Percentiles rank a stretch among this genome's conserved stretches.
Evolutionary conservation across 2,113 vertebrate genomes (phyloP).

Genomic region (Malurus cyaneus): DNA sequence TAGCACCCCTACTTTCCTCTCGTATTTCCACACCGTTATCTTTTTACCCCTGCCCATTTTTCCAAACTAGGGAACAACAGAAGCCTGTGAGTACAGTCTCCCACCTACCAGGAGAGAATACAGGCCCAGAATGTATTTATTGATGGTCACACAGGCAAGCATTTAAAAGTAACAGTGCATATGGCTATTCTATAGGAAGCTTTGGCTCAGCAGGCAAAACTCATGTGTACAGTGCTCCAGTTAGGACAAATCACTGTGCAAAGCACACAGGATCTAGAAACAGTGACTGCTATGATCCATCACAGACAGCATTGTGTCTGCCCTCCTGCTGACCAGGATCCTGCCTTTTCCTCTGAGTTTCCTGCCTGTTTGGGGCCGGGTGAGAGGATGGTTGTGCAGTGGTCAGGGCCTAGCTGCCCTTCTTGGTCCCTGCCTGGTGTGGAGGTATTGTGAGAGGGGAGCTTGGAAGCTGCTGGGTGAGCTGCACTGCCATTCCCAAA

Average conservation of each 20-base stretch:
- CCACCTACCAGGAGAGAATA: not conserved
- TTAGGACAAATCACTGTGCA: not conserved
- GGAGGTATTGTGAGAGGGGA: accelerated
- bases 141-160: too few relatives aligned
- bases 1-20: not conserved
- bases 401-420: too few relatives aligned
- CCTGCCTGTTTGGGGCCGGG: accelerated
- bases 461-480: not conserved
- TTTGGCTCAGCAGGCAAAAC: not conserved
- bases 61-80: not conserved
- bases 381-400: not conserved
- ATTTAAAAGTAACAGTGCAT: not conserved
- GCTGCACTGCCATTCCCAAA: too few relatives aligned
- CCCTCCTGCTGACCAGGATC: not conserved
- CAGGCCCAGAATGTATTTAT: not conserved
- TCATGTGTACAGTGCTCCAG: accelerated
- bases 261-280: too few relatives aligned
- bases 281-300: not conserved
- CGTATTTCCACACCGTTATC: accelerated
- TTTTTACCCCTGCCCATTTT: not conserved
- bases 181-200: not conserved
- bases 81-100: not conserved
- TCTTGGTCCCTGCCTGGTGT: not conserved
- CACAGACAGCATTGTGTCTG: not conserved
- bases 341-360: accelerated